These are phyloP conservation scores for Leptopilina syphax DNA, from an alignment of 2,888 invertebrate species.

Conservation along the genomic window DNA sequence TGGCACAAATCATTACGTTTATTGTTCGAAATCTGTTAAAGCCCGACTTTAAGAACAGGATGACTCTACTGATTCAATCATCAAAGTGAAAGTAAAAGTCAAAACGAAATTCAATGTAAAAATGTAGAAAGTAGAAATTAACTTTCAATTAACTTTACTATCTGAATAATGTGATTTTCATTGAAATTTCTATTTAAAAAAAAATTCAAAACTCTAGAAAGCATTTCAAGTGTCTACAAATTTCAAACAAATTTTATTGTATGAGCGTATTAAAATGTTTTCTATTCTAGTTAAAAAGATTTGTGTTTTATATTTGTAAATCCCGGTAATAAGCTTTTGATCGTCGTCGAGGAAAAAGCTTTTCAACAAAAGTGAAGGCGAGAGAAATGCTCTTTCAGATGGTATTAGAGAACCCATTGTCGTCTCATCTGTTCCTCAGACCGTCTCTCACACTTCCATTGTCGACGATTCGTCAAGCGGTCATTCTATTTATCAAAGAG, in stretches of 20 bases:
- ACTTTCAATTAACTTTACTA: too few species aligned
- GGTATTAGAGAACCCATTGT: conserved; percentile 25
- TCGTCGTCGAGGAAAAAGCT: not conserved
- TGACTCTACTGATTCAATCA: too few species aligned
- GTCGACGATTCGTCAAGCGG: conserved; percentile 18
- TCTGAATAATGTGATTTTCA: too few species aligned
- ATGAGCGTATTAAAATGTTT: not conserved
- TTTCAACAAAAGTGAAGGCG: not conserved
- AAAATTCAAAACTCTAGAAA: too few species aligned
- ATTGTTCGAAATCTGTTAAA: not conserved
- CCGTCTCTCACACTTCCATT: not conserved
- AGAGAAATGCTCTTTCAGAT: conserved; percentile 1
- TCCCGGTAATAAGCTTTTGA: conserved; percentile 30
- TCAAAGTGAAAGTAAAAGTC: too few species aligned
- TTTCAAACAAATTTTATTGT: too few species aligned
- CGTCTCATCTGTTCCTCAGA: not conserved
- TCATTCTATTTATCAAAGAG: conserved; percentile 22
- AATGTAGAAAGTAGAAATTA: too few species aligned
- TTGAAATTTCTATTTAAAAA: too few species aligned
- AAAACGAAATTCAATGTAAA: too few species aligned
- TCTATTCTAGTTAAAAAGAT: not conserved
- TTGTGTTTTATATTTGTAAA: conserved; percentile 30
- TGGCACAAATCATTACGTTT: not conserved
- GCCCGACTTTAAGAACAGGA: not conserved
- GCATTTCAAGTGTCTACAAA: too few species aligned